Evolutionary conservation across 2,797 vertebrate genomes (phyloP), one percentile per base, ranked within the genome.

Genomic region (Sebastes steindachneri): DNA sequence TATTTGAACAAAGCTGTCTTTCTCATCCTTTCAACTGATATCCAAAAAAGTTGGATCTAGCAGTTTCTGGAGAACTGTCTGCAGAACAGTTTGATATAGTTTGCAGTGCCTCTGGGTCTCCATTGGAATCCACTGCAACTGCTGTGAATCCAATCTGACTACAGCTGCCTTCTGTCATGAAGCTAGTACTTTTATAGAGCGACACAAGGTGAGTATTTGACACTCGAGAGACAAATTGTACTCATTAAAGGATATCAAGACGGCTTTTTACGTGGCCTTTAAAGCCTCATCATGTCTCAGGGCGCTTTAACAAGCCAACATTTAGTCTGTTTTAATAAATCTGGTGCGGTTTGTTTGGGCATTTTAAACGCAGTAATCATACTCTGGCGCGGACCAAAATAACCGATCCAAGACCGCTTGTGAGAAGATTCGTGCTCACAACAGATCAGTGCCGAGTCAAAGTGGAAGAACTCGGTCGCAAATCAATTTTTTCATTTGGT

Each of bases 131-230:
- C 23, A 15, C 2, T 37, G 17, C 60, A 45, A 41, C 84, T 41
- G 53, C 77, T 72, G 73, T 28, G 79, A 73, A 75, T 51, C 76
- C 69, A 66, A 66, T 59, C 73, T 31, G 79, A 87, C 6, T 28
- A 63, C 78, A 53, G 72, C 71, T 72, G 67, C 67, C 17, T 17
- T 17, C 25, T 58, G 60, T 29, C 59, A 12, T 8, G 48, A 70
- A 51, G 7, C 51, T 33, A 0, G 10, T 12, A 17, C 33, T 45
- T 14, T 48, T 59, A 51, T 23, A 62, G 67, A 57, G 45, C 65
- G 10, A 4, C 58, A 21, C n/a, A 0, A 45, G 51, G n/a, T 31
- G 48, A 33, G 29, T 3, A 3, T 37, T 19, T n/a, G 17, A 64
- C 48, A 21, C 45, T 48, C 4, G 4, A 17, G 41, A n/a, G 11